Percentiles rank a stretch among this genome's conserved stretches.
Conservation (phyloP, 2,113 vertebrate genomes). For the Chelonoidis abingdonii region DNA sequence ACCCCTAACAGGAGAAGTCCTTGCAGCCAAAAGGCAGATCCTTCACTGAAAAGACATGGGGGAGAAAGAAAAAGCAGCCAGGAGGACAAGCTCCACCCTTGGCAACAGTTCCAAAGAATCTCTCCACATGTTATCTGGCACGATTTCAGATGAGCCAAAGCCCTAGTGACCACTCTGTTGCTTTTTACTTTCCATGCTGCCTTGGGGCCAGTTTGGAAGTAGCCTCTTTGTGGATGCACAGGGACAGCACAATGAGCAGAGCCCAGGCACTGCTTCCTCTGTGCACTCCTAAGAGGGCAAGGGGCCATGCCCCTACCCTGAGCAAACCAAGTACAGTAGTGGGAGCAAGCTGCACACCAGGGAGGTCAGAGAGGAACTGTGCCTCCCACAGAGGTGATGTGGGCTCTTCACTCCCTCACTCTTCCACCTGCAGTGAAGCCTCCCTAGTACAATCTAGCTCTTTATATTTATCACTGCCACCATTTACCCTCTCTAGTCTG, state of each 20-base stretch:
- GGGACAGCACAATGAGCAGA: background rate
- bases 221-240: no score
- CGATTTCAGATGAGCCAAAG: background rate
- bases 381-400: background rate
- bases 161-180: background rate
- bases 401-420: background rate
- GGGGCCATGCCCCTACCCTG: fast-evolving
- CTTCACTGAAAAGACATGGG: no score
- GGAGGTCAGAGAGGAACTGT: background rate
- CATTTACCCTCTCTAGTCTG: background rate
- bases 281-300: background rate
- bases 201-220: background rate
- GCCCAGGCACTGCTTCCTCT: background rate
- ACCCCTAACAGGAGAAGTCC: no score
- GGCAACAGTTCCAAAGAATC: background rate
- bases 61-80: no score
- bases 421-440: background rate
- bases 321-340: background rate
- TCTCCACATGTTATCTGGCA: background rate
- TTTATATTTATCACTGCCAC: fast-evolving
- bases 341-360: background rate
- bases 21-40: no score
- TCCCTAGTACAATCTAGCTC: background rate
- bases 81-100: background rate
- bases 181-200: fast-evolving